Base-by-base conservation (phyloP, 2,888 invertebrate genomes). In the Ennomos fuscantarius region DNA sequence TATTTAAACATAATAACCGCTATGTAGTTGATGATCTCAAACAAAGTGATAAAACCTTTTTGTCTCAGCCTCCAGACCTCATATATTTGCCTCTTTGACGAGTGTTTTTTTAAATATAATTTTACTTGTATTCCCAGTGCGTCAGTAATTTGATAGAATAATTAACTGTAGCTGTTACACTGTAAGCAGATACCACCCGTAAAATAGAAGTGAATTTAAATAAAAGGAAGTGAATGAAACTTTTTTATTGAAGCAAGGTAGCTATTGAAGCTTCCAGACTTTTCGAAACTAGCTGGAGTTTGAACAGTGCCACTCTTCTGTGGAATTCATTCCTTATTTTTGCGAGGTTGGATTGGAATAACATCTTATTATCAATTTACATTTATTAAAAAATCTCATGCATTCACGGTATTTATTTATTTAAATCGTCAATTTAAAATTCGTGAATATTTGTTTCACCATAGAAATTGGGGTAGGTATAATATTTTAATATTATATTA, bases 191-290 rank as follows among this genome's bases (percentile, higher is more conserved):
- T 49, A 58, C 56, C 48, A 31, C 45, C 57, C 46, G 15, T 61
- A 60, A 62, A 61, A 36, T 56, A 60, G 62, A 56, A 62, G 44
- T 65, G 35, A 64, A 66, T 69, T 62, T 55, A 66, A 67, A 63
- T 63, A 60, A 69, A 69, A 13, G 37, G 48, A 57, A 52, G 36
- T 15, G 33, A 47, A 43, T 47, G 33, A 47, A 46, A 46, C 37
- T 36, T 24, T 45, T 51, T 47, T 43, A 43, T 57, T 46, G 24
- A 6, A 36, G 10, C 11, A 35, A 45, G 42, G 47, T 54, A 52
- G 46, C 55, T 61, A 63, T 58, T 58, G 55, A 58, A 65, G 58
- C 63, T 62, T 41, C 57, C 48, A 60, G 62, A 54, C 54, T 63
- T 65, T 63, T 63, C 52, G 57, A 66, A 70, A 65, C 61, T 62